Conservation (phyloP, 2,113 vertebrate genomes). For the Anthoscopus minutus region DNA sequence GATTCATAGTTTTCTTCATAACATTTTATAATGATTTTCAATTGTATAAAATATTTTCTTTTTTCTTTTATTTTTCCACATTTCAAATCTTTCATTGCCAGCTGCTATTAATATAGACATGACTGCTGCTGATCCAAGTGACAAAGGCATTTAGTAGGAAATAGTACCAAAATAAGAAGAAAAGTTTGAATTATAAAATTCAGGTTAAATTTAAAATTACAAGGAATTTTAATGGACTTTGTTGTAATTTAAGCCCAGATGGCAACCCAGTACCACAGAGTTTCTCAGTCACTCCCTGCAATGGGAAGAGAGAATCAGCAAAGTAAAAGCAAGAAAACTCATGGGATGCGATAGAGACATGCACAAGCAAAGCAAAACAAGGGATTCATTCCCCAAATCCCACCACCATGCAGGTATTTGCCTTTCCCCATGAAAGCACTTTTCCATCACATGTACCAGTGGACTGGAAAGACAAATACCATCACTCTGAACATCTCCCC, state of each 20-base stretch:
- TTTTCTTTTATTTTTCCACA: not conserved
- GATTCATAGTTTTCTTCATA: not conserved
- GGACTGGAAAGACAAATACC: not conserved
- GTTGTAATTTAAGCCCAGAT: not conserved
- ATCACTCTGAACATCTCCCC: fast-evolving
- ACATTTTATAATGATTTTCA: not conserved
- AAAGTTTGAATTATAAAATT: not conserved
- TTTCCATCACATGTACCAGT: fast-evolving
- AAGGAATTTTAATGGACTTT: not conserved
- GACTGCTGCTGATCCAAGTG: not conserved
- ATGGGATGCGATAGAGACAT: not conserved
- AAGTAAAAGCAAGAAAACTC: not conserved
- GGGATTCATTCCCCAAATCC: not conserved
- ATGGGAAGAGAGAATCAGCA: fast-evolving
- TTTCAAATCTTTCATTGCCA: not conserved
- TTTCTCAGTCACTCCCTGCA: fast-evolving
- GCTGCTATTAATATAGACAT: not conserved
- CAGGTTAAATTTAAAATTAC: not conserved
- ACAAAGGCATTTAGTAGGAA: not conserved
- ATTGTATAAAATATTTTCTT: not conserved
- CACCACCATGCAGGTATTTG: not conserved
- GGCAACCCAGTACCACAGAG: not conserved
- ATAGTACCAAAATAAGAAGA: not conserved
- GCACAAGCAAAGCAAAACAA: not conserved
- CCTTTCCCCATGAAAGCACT: not conserved